Percentiles rank a stretch among this genome's conserved stretches.
Conservation (phyloP, 2,888 invertebrate genomes). For the Luffia ferchaultella region DNA sequence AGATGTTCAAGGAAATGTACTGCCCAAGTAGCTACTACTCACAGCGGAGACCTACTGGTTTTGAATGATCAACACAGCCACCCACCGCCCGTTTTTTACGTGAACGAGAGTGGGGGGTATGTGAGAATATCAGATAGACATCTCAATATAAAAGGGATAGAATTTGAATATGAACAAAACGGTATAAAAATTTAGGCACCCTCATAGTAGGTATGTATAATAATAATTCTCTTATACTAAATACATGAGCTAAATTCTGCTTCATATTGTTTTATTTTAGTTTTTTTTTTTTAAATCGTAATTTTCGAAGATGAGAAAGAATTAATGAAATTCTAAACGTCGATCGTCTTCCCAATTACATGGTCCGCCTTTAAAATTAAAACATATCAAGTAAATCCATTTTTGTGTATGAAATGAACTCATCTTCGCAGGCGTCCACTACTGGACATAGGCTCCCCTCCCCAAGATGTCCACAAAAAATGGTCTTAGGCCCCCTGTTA, state of each 20-base stretch:
- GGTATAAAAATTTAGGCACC: background rate
- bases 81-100: slow-evolving; percentile 37
- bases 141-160: slow-evolving; percentile 9
- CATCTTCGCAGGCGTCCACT: too few species aligned
- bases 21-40: slow-evolving; percentile 33
- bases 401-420: too few species aligned
- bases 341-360: too few species aligned
- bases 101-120: slow-evolving; percentile 35
- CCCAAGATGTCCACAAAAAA: too few species aligned
- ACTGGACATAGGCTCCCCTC: too few species aligned
- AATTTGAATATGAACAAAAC: slow-evolving; percentile 3
- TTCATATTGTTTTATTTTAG: background rate
- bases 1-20: slow-evolving; percentile 40
- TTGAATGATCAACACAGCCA: slow-evolving; percentile 34
- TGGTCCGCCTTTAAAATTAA: too few species aligned
- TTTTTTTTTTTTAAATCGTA: background rate
- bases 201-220: background rate
- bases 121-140: slow-evolving; percentile 24
- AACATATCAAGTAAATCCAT: too few species aligned
- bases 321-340: too few species aligned
- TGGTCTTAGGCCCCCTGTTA: too few species aligned
- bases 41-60: slow-evolving; percentile 28
- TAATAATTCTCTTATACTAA: background rate
- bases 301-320: too few species aligned
- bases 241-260: background rate